Evolutionary conservation across 2,113 vertebrate genomes (phyloP), one percentile per base, ranked within the genome.

Genomic region (Chinchilla lanigera): DNA sequence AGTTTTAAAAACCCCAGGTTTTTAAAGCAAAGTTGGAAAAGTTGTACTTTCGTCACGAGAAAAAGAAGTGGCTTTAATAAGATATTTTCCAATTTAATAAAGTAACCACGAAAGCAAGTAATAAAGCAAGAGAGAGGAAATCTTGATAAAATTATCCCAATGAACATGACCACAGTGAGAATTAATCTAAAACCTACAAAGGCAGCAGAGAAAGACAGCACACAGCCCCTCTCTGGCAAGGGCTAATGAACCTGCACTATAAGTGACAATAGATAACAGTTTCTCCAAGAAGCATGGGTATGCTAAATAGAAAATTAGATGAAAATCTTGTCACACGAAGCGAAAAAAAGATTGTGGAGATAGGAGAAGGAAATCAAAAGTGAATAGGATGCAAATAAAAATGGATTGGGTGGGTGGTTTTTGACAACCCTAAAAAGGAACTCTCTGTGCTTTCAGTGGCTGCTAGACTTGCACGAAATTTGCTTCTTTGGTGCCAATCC

Each of bases 51-150:
- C 97, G 97, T 98, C 98, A 96, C 47, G 69, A 95, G 73, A 82
- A 97, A 89, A 92, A 96, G 96, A 97, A 96, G 61, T 96, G 94
- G 92, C 97, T 98, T 99, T 98, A 98, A 93, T 97, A 97, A 98
- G 98, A 96, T 97, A 98, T 98, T 98, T 98, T 98, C 98, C 98
- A 98, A 95, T 98, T 97, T 99, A 99, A 98, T 98, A 98, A 98
- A 98, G 98, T 96, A 97, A 97, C 98, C 98, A 98, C 92, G 93
- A 97, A 96, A 96, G 96, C 97, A 98, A 98, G 97, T 98, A 98
- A 98, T 98, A 98, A 98, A 71, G 71, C 95, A 69, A 90, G 44
- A 95, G 92, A 88, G 77, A 91, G 75, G 52, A 98, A 98, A 95
- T 94, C 97, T 97, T 98, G 95, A 98, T 98, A 96, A 98, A 97